A percentile compares a stretch with the other conserved stretches of the same genome.
phyloP scores from a whole-genome alignment of 2,888 invertebrate genomes.

The Drosophila kanekoi region DNA sequence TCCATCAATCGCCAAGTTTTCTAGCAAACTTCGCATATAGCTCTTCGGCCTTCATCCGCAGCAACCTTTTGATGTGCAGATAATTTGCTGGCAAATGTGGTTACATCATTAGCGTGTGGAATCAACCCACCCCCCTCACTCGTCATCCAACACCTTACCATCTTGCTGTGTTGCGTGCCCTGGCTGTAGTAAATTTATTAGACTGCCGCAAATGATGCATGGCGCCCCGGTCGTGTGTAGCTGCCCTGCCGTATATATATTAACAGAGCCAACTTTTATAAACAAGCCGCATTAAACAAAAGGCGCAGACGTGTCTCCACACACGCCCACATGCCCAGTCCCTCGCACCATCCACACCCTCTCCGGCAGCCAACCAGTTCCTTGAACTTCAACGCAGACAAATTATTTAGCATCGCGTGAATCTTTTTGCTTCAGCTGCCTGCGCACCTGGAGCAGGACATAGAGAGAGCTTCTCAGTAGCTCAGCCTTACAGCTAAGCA shows the following conservation, averaged over 20 bases:
- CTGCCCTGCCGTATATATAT: constrained; percentile 47
- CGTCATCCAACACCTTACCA: too few relatives aligned
- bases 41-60: neutral
- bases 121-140: neutral
- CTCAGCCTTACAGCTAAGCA: neutral
- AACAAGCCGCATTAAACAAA: constrained; percentile 58
- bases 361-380: constrained; percentile 46
- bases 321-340: neutral
- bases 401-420: constrained; percentile 67
- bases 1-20: constrained; percentile 17
- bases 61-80: constrained; percentile 67
- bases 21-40: constrained; percentile 12
- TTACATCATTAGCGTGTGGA: constrained; percentile 77
- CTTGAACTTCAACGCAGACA: constrained; percentile 73
- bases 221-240: constrained; percentile 36
- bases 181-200: constrained; percentile 73
- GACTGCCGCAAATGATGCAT: constrained; percentile 73
- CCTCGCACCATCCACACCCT: neutral
- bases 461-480: neutral
- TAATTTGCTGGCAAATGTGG: constrained; percentile 81
- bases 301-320: constrained; percentile 38
- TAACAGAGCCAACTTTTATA: constrained; percentile 54
- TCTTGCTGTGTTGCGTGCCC: constrained; percentile 39
- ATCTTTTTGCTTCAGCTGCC: constrained; percentile 35
- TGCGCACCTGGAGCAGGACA: constrained; percentile 23